Evolutionary conservation across 2,797 vertebrate genomes (phyloP).

Genomic region (Anabacerthia variegaticeps): DNA sequence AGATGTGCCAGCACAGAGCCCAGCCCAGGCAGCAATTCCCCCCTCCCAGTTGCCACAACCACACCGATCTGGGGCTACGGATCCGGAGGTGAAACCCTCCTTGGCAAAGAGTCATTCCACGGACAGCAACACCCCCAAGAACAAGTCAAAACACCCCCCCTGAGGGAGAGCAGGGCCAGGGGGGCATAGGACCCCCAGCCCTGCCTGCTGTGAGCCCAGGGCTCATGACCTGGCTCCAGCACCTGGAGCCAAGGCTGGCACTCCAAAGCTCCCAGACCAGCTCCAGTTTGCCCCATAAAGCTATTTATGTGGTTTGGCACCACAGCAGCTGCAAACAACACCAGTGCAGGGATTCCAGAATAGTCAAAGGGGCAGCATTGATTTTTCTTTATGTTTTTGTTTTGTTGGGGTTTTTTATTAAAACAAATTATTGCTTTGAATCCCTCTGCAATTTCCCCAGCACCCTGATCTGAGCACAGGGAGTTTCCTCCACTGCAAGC

Average conservation of each 20-base stretch:
- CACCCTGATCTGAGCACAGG: neutral
- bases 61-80: neutral
- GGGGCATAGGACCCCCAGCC: neutral
- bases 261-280: neutral
- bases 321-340: neutral
- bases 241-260: neutral
- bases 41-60: too few species aligned
- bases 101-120: neutral
- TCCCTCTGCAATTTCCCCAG: neutral
- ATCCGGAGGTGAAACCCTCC: neutral
- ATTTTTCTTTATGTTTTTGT: neutral
- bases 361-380: neutral
- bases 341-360: neutral
- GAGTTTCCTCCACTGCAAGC: neutral
- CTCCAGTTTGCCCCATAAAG: neutral
- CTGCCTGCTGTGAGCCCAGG: too few species aligned
- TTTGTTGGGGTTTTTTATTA: neutral
- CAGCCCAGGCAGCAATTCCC: rapidly evolving
- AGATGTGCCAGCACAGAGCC: too few species aligned
- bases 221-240: too few species aligned
- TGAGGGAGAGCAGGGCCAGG: neutral
- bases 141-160: neutral
- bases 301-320: slow-evolving; percentile 56
- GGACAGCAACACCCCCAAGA: neutral
- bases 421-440: neutral